Percentiles rank a stretch among this genome's conserved stretches.
Conservation (phyloP, 1,140 invertebrate genomes). For the Polypedilum pembai region DNA sequence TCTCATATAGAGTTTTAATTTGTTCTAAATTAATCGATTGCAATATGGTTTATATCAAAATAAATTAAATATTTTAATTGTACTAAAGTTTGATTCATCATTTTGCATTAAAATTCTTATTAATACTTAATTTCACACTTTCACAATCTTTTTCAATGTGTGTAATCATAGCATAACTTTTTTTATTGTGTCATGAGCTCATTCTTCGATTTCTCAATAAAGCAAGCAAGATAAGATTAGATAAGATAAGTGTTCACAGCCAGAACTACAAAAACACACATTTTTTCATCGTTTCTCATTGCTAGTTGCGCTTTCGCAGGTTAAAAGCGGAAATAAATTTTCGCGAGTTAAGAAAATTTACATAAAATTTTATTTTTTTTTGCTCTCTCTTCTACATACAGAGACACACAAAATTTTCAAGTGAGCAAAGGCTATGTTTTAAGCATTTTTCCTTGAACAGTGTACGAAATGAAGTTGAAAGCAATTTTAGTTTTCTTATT, state of each 20-base stretch:
- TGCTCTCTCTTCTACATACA: not conserved
- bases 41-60: no score
- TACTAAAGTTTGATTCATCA: no score
- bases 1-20: no score
- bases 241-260: not conserved
- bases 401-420: not conserved
- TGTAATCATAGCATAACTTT: not conserved
- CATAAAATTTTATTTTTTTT: no score
- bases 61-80: no score
- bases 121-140: no score
- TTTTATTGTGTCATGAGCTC: constrained; percentile 11
- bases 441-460: not conserved
- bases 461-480: not conserved
- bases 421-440: not conserved
- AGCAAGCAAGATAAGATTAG: not conserved
- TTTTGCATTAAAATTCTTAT: no score
- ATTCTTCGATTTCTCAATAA: not conserved
- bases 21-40: no score
- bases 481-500: not conserved
- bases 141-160: no score
- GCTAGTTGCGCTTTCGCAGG: not conserved
- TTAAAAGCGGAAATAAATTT: not conserved
- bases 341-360: not conserved
- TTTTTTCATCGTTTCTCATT: not conserved
- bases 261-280: not conserved